Conservation (phyloP, 2,797 vertebrate genomes). For the Diplodus puntazzo region DNA sequence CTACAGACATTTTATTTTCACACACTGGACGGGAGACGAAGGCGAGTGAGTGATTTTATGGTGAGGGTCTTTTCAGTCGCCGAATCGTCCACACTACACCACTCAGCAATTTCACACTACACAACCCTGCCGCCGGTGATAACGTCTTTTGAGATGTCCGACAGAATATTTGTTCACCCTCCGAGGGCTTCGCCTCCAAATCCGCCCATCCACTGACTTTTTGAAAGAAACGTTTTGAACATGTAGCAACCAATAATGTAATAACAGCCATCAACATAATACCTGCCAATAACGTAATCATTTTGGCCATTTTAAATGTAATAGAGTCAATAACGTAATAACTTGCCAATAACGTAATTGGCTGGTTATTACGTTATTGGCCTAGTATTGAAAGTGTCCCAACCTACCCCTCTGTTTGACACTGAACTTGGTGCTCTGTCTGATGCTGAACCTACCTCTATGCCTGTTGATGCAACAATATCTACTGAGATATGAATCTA, state of each 20-base stretch:
- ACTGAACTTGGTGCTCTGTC: no score
- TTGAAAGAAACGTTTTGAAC: slow-evolving; percentile 22
- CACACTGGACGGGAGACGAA: slow-evolving; percentile 31
- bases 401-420: no score
- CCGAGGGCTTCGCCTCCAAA: slow-evolving; percentile 30
- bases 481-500: no score
- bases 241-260: background rate
- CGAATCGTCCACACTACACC: slow-evolving; percentile 52
- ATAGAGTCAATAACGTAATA: no score
- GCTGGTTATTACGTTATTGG: no score
- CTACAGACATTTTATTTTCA: slow-evolving; percentile 51
- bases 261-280: no score
- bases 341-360: no score
- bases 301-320: no score
- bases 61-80: slow-evolving; percentile 48
- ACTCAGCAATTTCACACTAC: slow-evolving; percentile 69
- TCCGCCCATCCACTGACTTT: slow-evolving; percentile 11
- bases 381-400: no score
- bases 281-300: no score
- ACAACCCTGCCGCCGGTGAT: slow-evolving; percentile 55
- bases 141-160: slow-evolving; percentile 63
- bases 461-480: no score
- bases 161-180: slow-evolving; percentile 52
- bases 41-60: slow-evolving; percentile 35
- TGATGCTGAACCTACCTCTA: no score